Base-by-base conservation (phyloP, 2,797 vertebrate genomes). In the Gobionotothen gibberifrons region DNA sequence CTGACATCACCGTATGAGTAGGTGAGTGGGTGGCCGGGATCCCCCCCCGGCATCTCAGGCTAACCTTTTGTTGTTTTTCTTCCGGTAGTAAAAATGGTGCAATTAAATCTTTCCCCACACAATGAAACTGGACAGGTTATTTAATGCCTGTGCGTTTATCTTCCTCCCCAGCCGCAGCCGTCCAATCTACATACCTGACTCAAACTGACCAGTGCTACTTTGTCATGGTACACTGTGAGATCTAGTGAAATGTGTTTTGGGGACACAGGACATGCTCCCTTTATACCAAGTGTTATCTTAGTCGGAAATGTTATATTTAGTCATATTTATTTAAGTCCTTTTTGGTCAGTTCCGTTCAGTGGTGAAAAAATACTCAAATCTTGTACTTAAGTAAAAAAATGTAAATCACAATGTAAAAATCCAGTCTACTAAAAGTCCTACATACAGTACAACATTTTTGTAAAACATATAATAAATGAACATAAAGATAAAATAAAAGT, bases 1-100 rank as follows among this genome's bases (percentile, higher is more conserved):
- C 40, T 87, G 85, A 86, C 77, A 74, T 90, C 85, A 90, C 21
- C 7, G 63, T n/a, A 1, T 69, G 60, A 63, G 74, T 64, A 1
- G 55, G 42, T 40, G 53, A 67, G 82, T 81, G 62, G 79, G 77
- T 66, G 63, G 69, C 44, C 2, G 13, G 75, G 44, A 66, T 57
- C 73, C 86, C 87, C 78, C 26, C 78, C 32, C 56, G 77, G 79
- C 80, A n/a, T 32, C 60, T 54, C 60, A 46, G 17, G 47, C 72
- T 81, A 71, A 64, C 63, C 67, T 63, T 85, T 78, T 42, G 32
- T 36, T 36, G 32, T 79, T 74, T 63, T 70, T 55, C 26, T 54
- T 39, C 72, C 16, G 11, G 66, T 13, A 79, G 67, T 71, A 63
- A 79, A 78, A 82, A 80, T 19, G 47, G 46, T 17, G 32, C 56